Conservation (phyloP, 2,888 invertebrate genomes). For the Mythimna loreyi region DNA sequence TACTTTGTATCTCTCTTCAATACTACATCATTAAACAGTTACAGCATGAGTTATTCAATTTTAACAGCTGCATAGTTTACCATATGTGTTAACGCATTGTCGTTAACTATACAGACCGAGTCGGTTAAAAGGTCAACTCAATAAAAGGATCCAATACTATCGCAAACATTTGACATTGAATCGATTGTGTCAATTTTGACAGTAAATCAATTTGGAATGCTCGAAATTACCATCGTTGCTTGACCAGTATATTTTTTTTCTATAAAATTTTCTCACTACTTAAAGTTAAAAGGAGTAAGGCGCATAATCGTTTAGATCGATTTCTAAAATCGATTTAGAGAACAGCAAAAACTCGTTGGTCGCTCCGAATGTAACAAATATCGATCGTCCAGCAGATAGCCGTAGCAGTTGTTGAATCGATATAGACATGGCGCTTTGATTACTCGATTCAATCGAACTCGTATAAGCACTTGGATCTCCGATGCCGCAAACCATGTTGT, state of each 20-base stretch:
- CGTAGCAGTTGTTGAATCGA: constrained; percentile 86
- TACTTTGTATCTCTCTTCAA: constrained; percentile 54
- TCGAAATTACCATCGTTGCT: constrained; percentile 58
- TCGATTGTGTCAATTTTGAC: constrained; percentile 86
- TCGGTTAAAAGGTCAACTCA: constrained; percentile 79
- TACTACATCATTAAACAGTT: constrained; percentile 59
- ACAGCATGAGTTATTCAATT: constrained; percentile 63
- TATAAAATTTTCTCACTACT: constrained; percentile 28
- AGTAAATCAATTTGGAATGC: constrained; percentile 86
- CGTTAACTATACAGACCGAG: constrained; percentile 68
- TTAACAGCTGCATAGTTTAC: constrained; percentile 71
- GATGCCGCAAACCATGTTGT: constrained; percentile 77
- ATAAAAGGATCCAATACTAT: constrained; percentile 81
- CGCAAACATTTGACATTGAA: constrained; percentile 85
- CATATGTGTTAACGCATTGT: constrained; percentile 74
- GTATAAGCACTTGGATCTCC: constrained; percentile 77
- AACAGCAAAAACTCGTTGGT: constrained; percentile 75
- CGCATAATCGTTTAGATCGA: constrained; percentile 59
- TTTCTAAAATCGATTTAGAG: constrained; percentile 63
- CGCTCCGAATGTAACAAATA: constrained; percentile 86
- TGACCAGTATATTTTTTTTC: constrained; percentile 1
- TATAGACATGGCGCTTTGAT: constrained; percentile 89
- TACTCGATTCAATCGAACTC: constrained; percentile 87
- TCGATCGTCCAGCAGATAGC: constrained; percentile 87
- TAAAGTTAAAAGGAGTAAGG: constrained; percentile 56